These are phyloP conservation scores for Dendrolimus pini DNA, from an alignment of 2,888 invertebrate genomes.

Conservation along the genomic window DNA sequence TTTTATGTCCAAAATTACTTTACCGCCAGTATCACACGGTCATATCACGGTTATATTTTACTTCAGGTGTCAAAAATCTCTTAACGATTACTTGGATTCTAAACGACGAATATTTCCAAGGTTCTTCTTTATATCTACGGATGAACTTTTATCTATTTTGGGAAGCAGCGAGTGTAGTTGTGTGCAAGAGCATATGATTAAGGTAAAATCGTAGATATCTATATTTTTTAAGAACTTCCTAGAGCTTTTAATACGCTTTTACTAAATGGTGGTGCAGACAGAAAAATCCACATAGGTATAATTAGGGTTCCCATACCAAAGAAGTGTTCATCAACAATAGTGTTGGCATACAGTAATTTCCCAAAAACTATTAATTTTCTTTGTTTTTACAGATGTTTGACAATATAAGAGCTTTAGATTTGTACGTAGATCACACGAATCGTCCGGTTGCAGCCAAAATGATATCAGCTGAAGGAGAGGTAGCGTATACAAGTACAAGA, in stretches of 20 bases:
- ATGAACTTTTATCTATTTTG: slow-evolving; percentile 91
- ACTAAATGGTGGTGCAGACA: background rate
- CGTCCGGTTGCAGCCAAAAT: slow-evolving; percentile 85
- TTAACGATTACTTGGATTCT: slow-evolving; percentile 92
- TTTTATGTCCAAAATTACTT: no score
- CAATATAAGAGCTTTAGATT: slow-evolving; percentile 86
- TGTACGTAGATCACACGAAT: slow-evolving; percentile 81
- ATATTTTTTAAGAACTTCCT: no score
- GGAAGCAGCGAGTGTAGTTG: slow-evolving; percentile 90
- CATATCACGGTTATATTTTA: no score
- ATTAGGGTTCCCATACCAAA: no score
- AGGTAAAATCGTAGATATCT: slow-evolving; percentile 65
- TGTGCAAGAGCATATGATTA: slow-evolving; percentile 95
- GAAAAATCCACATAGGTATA: no score
- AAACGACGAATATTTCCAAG: slow-evolving; percentile 92
- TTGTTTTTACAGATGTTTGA: slow-evolving; percentile 86
- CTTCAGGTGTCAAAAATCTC: slow-evolving; percentile 87
- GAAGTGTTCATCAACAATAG: no score
- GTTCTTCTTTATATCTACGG: slow-evolving; percentile 96
- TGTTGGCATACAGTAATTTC: no score
- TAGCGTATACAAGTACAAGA: slow-evolving; percentile 24
- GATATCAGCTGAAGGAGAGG: slow-evolving; percentile 92
- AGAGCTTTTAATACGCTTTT: background rate
- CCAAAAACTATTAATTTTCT: no score
- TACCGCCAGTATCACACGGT: no score